Base-by-base conservation (phyloP, 2,888 invertebrate genomes). In the Tenthredo mesomela region DNA sequence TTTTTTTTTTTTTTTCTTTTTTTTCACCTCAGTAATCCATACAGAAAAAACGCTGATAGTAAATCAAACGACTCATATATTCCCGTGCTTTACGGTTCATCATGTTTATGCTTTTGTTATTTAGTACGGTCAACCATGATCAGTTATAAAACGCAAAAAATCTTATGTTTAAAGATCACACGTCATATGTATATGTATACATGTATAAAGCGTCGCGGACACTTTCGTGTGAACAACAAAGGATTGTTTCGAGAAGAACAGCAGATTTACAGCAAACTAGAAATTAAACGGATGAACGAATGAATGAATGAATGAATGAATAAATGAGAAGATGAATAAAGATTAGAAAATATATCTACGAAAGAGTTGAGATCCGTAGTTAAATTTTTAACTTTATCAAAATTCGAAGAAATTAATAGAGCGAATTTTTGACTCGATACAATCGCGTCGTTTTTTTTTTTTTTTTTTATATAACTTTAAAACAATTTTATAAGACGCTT, bases 61-160 rank as follows among this genome's bases (percentile, higher is more conserved):
- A 67, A 67, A 67, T 18, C 29, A 67, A 67, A 67, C 67, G 67
- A 67, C 67, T 67, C 67, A 67, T 18, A 67, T 67, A 67, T 67
- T 67, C 67, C 67, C 67, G 29, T 67, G 33, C 67, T 67, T 67
- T 18, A 67, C 33, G 67, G 33, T 67, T 67, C 12, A 67, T 67
- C 5, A 67, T 67, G 67, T 67, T 67, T 67, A 67, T 67, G 67
- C 43, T 73, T 15, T 18, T 50, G 18, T 29, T 77, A n/a, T 77
- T 77, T 73, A 73, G 73, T 73, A 73, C 73, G 73, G 54, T 77
- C 25, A 77, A 77, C 77, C 77, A 77, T 77, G 77, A 77, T 77
- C 77, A 77, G 75, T 47, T 43, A n/a, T 54, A 43, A 43, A 21
- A 43, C n/a, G 12, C 5, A 73, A 25, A 10, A 43, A 77, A 77